Evolutionary conservation across 2,888 invertebrate genomes (phyloP), one percentile per base, ranked within the genome.

Genomic region (Liposcelis brunnea): DNA sequence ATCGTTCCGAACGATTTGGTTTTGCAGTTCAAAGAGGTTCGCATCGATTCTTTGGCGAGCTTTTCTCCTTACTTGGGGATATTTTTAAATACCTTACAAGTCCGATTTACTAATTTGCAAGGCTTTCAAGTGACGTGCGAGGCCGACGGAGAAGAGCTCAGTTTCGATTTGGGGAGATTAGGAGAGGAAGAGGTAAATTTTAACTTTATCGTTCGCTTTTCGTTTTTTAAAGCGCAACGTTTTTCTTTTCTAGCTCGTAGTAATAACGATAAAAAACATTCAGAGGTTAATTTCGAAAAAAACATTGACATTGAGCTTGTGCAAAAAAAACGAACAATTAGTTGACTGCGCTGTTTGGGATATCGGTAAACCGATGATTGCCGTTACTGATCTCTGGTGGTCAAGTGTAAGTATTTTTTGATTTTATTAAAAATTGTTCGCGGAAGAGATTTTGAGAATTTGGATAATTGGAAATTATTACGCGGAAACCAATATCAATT

Each of bases 371-470:
- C 40, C 40, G 12, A 14, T 40, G 15, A 40, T 40, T 7, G 40
- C 40, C 15, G 40, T 40, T 7, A 18, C 40, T 11, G 40, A 40
- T 19, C 19, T 40, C 7, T 40, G 40, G 40, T 40, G 19, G 26
- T 4, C 4, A 6, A 26, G 26, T 26, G 26, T 26, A 26, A 26
- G 26, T 26, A 6, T 26, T 26, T 26, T 26, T 26, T 26, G 26
- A 4, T 26, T 26, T 26, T 26, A 26, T 26, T 26, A 26, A n/a
- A n/a, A n/a, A n/a, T n/a, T n/a, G n/a, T n/a, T n/a, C n/a, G n/a
- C n/a, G n/a, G n/a, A n/a, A n/a, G n/a, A n/a, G n/a, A n/a, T n/a
- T n/a, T n/a, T n/a, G n/a, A n/a, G n/a, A n/a, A n/a, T n/a, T n/a
- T n/a, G n/a, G n/a, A n/a, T n/a, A n/a, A n/a, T n/a, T n/a, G n/a